These are phyloP conservation scores for Epiblema foenella DNA, from an alignment of 2,888 invertebrate genomes.

Conservation along the genomic window DNA sequence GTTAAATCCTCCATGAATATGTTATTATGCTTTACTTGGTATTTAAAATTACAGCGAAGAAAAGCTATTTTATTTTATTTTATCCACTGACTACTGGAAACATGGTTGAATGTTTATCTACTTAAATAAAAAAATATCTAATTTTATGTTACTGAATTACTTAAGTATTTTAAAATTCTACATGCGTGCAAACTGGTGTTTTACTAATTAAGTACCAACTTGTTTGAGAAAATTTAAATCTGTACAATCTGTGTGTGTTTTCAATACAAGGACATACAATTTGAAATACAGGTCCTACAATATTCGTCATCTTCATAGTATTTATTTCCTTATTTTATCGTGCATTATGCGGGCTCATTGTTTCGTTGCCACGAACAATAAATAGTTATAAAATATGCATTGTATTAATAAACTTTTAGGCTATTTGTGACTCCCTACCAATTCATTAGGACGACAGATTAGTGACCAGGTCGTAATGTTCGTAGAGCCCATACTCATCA, in stretches of 20 bases:
- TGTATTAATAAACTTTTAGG: background rate
- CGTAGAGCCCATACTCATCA: too few relatives aligned
- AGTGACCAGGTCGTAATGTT: too few relatives aligned
- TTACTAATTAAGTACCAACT: background rate
- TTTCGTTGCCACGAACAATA: background rate
- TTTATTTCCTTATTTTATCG: too few relatives aligned
- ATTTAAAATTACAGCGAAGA: constrained; percentile 23
- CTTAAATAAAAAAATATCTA: background rate
- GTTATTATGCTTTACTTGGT: constrained; percentile 14
- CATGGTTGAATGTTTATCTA: constrained; percentile 3
- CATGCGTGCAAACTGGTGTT: background rate
- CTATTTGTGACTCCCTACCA: background rate
- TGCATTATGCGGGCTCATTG: background rate
- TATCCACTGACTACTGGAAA: constrained; percentile 19
- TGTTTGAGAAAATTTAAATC: background rate
- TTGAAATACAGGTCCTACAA: background rate
- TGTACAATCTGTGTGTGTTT: background rate
- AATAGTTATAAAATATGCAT: background rate
- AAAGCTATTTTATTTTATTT: constrained; percentile 29
- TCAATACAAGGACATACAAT: background rate
- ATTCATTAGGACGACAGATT: too few relatives aligned
- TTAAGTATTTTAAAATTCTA: background rate
- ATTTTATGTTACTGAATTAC: constrained; percentile 11
- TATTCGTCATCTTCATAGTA: background rate
- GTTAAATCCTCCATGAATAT: constrained; percentile 2